Evolutionary conservation across 2,888 invertebrate species (phyloP), one percentile per base, ranked within the genome.

Genomic region (Phortica magna): DNA sequence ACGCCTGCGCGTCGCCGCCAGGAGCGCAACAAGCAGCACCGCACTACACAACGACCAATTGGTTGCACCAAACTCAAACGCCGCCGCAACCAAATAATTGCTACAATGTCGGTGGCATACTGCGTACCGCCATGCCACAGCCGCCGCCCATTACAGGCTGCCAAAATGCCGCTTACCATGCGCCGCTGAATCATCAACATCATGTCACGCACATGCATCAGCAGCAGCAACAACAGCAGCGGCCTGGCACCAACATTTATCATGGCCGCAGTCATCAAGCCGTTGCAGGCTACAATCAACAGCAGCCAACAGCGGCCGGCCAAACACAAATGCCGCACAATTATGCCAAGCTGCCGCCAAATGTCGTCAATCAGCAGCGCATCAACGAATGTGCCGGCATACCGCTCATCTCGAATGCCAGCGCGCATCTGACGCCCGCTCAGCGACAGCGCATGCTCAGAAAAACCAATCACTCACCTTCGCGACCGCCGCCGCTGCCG

Each of bases 341-440:
- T 74, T 89, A 85, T 83, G 87, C 82, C 19, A 84, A 84, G 77
- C 78, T 83, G 48, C 83, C 82, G 55, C 80, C 78, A 9, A 80
- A 78, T 67, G 79, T 86, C 72, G 84, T 91, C 57, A 90, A 89
- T 77, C 91, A 89, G 75, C 91, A 91, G 78, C 84, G 90, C 7
- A 88, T 89, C 41, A 95, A 94, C 82, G 95, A 94, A 83, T 96
- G 96, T 95, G 94, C 96, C 48, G 96, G 96, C 81, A 95, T 96
- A 88, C 96, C 97, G 67, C 93, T 96, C 80, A 95, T 96, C 90
- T 96, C 96, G 72, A 96, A 96, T 93, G 95, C 95, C 80, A 94
- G 94, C 83, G 94, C 94, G 17, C 90, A 90, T 71, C 22, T 90
- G 70, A 83, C 87, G 5, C 83, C 85, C 0, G 82, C 82, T 0